These are phyloP conservation scores for Leptobrachium ailaonicum DNA, from an alignment of 2,113 vertebrate genomes.

Conservation along the genomic window DNA sequence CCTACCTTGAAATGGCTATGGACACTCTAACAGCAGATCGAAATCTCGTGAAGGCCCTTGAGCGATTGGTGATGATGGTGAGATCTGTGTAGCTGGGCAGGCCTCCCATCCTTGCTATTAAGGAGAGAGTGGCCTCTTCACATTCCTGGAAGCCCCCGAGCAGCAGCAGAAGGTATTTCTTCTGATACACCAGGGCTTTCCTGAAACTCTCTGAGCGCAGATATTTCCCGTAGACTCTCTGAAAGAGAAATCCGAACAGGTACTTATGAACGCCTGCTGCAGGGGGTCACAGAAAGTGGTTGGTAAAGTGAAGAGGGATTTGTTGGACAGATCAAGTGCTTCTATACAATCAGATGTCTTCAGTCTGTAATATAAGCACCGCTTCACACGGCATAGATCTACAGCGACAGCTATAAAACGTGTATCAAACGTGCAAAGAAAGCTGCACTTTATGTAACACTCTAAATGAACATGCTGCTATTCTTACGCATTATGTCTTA, in stretches of 20 bases:
- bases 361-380: too few relatives aligned
- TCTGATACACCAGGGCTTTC: slow-evolving; percentile 97
- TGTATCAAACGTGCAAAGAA: too few relatives aligned
- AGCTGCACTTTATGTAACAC: too few relatives aligned
- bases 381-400: too few relatives aligned
- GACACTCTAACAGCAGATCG: slow-evolving; percentile 86
- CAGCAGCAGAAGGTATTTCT: slow-evolving; percentile 92
- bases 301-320: too few relatives aligned
- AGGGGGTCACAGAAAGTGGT: not conserved
- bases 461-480: too few relatives aligned
- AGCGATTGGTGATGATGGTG: slow-evolving; percentile 68
- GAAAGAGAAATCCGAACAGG: slow-evolving; percentile 4
- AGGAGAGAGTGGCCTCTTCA: slow-evolving; percentile 86
- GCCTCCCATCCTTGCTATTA: slow-evolving; percentile 87
- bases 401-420: too few relatives aligned
- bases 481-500: too few relatives aligned
- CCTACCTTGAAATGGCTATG: slow-evolving; percentile 88
- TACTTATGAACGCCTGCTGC: not conserved
- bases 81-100: slow-evolving; percentile 71
- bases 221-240: slow-evolving; percentile 93
- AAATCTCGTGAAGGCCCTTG: slow-evolving; percentile 82
- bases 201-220: slow-evolving; percentile 92
- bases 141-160: slow-evolving; percentile 95
- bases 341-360: too few relatives aligned
- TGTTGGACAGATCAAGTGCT: too few relatives aligned